Conservation (phyloP, 2,797 vertebrate genomes). For the Hippopotamyrus pictus region DNA sequence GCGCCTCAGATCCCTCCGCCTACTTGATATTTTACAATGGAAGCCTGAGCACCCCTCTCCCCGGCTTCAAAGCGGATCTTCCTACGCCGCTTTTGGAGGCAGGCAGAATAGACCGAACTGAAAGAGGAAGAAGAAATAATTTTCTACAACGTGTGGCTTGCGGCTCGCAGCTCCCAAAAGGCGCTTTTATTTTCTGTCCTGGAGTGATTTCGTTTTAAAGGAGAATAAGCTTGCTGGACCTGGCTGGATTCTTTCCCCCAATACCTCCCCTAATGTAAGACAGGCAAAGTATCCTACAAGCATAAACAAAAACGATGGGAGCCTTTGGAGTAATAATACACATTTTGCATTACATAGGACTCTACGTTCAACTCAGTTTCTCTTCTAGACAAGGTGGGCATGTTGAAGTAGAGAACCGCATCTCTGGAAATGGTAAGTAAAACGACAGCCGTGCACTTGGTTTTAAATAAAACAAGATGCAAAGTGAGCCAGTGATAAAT, state of each 20-base stretch:
- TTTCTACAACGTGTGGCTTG: conserved; percentile 43
- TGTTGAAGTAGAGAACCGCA: conserved; percentile 70
- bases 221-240: conserved; percentile 35
- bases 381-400: conserved; percentile 66
- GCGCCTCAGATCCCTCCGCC: conserved; percentile 64
- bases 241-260: conserved; percentile 47
- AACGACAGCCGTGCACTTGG: neutral
- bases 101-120: conserved; percentile 48
- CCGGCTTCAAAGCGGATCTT: conserved; percentile 36
- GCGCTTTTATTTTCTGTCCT: neutral
- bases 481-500: neutral
- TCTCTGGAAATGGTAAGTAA: conserved; percentile 77
- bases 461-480: neutral
- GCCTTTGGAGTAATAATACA: conserved; percentile 76
- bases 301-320: conserved; percentile 63
- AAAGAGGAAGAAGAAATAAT: conserved; percentile 33
- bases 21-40: conserved; percentile 35
- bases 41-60: conserved; percentile 5
- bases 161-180: conserved; percentile 25
- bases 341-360: conserved; percentile 84
- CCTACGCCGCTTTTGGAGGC: conserved; percentile 66
- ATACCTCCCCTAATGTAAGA: conserved; percentile 60
- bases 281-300: conserved; percentile 44
- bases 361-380: conserved; percentile 82
- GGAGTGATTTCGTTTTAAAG: conserved; percentile 17